Conservation (phyloP, 92 coral and sea anemone species). For the Heteractis magnifica region DNA sequence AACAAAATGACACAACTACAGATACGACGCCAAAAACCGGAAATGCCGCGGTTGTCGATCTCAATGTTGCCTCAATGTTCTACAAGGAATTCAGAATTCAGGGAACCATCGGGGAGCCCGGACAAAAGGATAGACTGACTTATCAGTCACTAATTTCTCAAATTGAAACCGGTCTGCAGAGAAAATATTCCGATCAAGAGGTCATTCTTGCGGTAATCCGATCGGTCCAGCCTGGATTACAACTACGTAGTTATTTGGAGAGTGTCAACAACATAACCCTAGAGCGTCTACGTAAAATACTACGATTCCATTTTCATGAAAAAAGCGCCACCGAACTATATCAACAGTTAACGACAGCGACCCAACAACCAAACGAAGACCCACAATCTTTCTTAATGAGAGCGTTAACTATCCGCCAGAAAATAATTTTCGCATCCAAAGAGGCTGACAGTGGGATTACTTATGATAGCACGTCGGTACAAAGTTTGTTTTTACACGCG, state of each 20-base stretch:
- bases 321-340: slow-evolving; percentile 55
- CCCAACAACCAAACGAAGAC: slow-evolving; percentile 29
- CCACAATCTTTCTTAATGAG: slow-evolving; percentile 61
- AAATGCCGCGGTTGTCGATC: neutral
- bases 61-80: slow-evolving; percentile 21
- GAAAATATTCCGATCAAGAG: slow-evolving; percentile 55
- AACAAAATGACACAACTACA: neutral
- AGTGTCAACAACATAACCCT: slow-evolving; percentile 35
- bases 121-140: slow-evolving; percentile 55
- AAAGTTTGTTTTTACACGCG: slow-evolving; percentile 61
- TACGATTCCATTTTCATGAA: slow-evolving; percentile 60
- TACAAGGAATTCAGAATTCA: slow-evolving; percentile 50
- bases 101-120: slow-evolving; percentile 61
- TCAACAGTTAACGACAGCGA: slow-evolving; percentile 40
- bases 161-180: slow-evolving; percentile 52
- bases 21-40: neutral
- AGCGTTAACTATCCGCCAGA: slow-evolving; percentile 56
- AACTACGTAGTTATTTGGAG: slow-evolving; percentile 53
- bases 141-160: slow-evolving; percentile 59
- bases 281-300: slow-evolving; percentile 43
- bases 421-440: slow-evolving; percentile 6
- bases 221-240: slow-evolving; percentile 59
- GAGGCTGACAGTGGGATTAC: slow-evolving; percentile 46
- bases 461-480: slow-evolving; percentile 53
- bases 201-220: slow-evolving; percentile 49